A percentile compares a stretch with the other conserved stretches of the same genome.
Conservation (phyloP, 2,888 invertebrate genomes). For the Platynereis dumerilii region DNA sequence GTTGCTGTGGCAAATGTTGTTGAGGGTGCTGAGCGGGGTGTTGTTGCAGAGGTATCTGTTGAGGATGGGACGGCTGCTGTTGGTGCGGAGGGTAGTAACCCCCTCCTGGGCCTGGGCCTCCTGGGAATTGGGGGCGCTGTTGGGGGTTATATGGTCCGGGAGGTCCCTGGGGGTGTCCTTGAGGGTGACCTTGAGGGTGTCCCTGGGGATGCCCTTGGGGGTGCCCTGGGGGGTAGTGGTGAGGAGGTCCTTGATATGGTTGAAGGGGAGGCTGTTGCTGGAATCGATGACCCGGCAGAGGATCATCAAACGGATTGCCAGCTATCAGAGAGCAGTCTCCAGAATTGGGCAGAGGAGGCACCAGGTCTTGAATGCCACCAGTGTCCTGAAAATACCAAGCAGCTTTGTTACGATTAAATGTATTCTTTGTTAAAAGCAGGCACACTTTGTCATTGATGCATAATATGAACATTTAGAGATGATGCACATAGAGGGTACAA, state of each 20-base stretch:
- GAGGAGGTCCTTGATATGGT: too few relatives aligned
- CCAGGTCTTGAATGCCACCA: conserved; percentile 4
- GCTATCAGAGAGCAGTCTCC: background rate
- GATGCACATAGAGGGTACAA: too few relatives aligned
- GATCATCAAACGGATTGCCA: conserved; percentile 2
- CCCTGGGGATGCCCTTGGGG: background rate
- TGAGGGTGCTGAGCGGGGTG: too few relatives aligned
- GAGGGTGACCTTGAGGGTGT: too few relatives aligned
- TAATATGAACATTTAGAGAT: too few relatives aligned
- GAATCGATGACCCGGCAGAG: background rate
- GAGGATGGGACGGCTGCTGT: conserved; percentile 15
- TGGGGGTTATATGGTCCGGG: background rate
- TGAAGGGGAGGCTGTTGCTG: background rate
- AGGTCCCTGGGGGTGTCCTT: too few relatives aligned
- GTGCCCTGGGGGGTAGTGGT: background rate
- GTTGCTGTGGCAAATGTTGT: conserved; percentile 2
- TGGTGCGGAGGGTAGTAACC: conserved; percentile 9
- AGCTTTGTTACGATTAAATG: too few relatives aligned
- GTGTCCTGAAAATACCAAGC: background rate
- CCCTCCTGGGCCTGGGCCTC: too few relatives aligned
- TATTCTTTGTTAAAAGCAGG: too few relatives aligned
- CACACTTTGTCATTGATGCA: too few relatives aligned
- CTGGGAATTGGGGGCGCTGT: background rate
- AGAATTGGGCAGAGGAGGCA: conserved; percentile 6
- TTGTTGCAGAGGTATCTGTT: conserved; percentile 1